A percentile compares a stretch with the other conserved stretches of the same genome.
These are phyloP conservation scores for Argyrosomus japonicus DNA, from an alignment of 2,113 vertebrate genomes.

Conservation along the genomic window DNA sequence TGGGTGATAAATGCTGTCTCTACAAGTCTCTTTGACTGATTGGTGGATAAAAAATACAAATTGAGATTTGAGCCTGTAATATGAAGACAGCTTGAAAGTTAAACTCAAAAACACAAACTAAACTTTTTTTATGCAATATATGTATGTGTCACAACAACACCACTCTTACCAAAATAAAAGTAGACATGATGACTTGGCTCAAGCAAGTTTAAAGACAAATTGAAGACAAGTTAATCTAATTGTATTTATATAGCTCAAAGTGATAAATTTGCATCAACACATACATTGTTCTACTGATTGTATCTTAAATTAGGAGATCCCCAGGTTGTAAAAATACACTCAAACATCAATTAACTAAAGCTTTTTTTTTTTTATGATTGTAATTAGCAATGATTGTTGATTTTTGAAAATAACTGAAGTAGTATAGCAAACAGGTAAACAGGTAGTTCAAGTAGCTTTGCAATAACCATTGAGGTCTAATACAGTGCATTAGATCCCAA, in stretches of 20 bases:
- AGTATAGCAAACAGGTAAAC: slow-evolving; percentile 1
- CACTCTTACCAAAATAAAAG: not conserved
- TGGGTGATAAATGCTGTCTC: slow-evolving; percentile 10
- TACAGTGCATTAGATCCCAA: not conserved
- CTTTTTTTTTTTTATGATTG: no score
- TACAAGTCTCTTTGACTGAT: slow-evolving; percentile 4
- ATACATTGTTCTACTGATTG: not conserved
- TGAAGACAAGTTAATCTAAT: not conserved
- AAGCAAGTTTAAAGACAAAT: not conserved
- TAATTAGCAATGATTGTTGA: not conserved
- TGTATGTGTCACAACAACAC: not conserved
- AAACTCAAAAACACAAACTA: not conserved
- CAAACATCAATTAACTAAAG: not conserved
- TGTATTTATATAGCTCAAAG: not conserved
- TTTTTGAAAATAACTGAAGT: not conserved
- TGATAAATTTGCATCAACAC: not conserved
- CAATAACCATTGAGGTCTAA: not conserved
- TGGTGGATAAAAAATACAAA: slow-evolving; percentile 5
- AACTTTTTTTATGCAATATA: no score
- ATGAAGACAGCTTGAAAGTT: not conserved
- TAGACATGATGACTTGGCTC: not conserved
- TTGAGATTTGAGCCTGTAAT: not conserved
- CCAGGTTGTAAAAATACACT: not conserved
- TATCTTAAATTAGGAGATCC: not conserved
- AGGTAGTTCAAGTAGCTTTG: slow-evolving; percentile 14